Percentiles rank a stretch among this genome's conserved stretches.
Evolutionary conservation across 1,140 invertebrate species (phyloP).

Genomic region (Drosophila persimilis): DNA sequence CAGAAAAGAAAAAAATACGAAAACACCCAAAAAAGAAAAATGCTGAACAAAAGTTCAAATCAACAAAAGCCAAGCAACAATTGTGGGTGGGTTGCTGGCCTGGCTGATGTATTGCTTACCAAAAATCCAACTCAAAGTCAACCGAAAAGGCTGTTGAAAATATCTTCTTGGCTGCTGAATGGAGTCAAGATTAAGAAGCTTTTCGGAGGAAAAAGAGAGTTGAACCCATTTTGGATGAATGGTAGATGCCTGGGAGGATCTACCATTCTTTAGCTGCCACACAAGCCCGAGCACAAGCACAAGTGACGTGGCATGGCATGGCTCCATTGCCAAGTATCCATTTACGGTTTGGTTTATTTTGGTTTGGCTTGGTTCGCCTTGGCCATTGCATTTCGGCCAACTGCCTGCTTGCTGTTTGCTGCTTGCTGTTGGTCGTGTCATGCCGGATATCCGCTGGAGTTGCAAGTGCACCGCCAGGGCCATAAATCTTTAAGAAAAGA

Average conservation of each 20-base stretch:
- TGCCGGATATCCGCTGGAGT: slow-evolving; percentile 68
- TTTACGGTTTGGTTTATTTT: slow-evolving; percentile 11
- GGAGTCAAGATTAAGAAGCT: slow-evolving; percentile 42
- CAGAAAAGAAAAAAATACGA: slow-evolving; percentile 3
- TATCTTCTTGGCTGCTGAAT: slow-evolving; percentile 38
- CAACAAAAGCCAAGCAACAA: slow-evolving; percentile 70
- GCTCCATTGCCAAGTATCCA: slow-evolving; percentile 41
- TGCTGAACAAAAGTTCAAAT: slow-evolving; percentile 65
- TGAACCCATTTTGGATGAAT: slow-evolving; percentile 2
- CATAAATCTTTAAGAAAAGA: slow-evolving; percentile 63
- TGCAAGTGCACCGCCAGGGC: slow-evolving; percentile 61
- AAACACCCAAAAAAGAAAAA: slow-evolving; percentile 3
- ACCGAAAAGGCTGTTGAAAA: slow-evolving; percentile 46
- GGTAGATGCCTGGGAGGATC: slow-evolving; percentile 32
- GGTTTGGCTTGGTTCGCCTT: not conserved
- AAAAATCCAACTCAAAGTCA: slow-evolving; percentile 49
- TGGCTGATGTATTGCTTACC: slow-evolving; percentile 35
- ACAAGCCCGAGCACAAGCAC: not conserved
- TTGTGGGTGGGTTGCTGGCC: slow-evolving; percentile 35
- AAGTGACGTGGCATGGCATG: not conserved
- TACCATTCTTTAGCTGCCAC: slow-evolving; percentile 11
- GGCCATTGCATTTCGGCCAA: slow-evolving; percentile 41
- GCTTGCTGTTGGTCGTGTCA: slow-evolving; percentile 55
- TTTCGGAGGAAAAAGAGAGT: not conserved
- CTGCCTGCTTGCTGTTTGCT: too few species aligned